These are phyloP conservation scores for Rhinella marina DNA, from an alignment of 2,797 vertebrate species.

Conservation along the genomic window DNA sequence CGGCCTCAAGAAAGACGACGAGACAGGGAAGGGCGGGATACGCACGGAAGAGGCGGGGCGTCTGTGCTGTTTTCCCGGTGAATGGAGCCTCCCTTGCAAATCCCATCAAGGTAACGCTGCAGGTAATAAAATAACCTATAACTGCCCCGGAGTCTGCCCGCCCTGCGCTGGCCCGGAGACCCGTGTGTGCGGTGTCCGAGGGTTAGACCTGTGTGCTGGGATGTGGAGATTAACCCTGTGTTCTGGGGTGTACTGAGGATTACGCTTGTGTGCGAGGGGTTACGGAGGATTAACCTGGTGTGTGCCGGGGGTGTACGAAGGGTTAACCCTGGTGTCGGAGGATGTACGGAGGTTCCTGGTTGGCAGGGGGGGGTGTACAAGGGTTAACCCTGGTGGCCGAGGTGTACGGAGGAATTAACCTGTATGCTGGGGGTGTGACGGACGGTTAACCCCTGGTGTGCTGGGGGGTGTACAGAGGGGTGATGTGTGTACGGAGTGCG, in stretches of 20 bases:
- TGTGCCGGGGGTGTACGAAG: neutral
- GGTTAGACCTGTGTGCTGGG: neutral
- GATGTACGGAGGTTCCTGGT: neutral
- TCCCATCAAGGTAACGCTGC: conserved; percentile 49
- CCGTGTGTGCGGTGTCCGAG: neutral
- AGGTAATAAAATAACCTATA: neutral
- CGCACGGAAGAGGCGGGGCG: conserved; percentile 36
- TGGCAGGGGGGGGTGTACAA: neutral
- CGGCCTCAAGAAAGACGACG: accelerated
- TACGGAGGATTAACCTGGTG: neutral
- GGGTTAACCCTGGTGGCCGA: neutral
- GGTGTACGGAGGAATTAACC: neutral
- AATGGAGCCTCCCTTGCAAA: conserved; percentile 50
- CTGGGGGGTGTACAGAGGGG: neutral
- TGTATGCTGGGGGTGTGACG: neutral
- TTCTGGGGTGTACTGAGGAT: neutral
- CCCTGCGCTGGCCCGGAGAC: neutral
- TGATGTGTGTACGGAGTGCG: neutral
- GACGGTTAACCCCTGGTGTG: neutral
- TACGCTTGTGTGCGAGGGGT: neutral
- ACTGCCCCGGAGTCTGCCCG: neutral
- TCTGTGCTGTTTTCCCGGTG: conserved; percentile 17
- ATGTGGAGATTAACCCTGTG: neutral
- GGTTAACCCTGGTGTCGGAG: neutral
- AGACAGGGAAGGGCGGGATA: neutral